Conservation (phyloP, 2,797 vertebrate species). For the Tauraco hartlaubi region DNA sequence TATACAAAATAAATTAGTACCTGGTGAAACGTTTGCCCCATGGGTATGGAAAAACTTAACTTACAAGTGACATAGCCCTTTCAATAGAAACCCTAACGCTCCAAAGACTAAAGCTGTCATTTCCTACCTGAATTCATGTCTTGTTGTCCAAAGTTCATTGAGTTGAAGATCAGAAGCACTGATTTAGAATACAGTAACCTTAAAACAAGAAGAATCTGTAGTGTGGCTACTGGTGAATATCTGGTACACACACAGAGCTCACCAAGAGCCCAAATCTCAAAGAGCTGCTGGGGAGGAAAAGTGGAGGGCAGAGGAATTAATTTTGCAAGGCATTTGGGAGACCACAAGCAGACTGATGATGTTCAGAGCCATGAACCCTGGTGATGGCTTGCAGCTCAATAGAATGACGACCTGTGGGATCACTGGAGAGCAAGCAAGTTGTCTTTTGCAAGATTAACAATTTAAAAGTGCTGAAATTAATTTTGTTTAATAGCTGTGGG, state of each 20-base stretch:
- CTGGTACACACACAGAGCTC: not conserved
- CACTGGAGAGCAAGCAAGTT: slow-evolving; percentile 60
- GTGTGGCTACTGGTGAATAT: not conserved
- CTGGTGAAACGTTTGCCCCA: not conserved
- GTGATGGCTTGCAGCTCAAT: slow-evolving; percentile 26
- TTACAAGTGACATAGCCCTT: not conserved
- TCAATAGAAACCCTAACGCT: not conserved
- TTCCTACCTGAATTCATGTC: slow-evolving; percentile 18
- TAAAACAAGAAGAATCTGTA: not conserved
- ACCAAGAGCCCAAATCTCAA: not conserved
- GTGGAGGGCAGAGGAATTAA: slow-evolving; percentile 23
- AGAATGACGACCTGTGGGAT: slow-evolving; percentile 43
- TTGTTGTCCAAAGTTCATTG: not conserved
- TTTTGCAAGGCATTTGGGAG: slow-evolving; percentile 33
- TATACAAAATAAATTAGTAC: not conserved
- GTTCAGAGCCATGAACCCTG: slow-evolving; percentile 31
- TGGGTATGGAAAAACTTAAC: not conserved
- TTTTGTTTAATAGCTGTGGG: slow-evolving; percentile 70
- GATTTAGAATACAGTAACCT: not conserved
- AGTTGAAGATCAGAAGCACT: not conserved
- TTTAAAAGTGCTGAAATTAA: slow-evolving; percentile 73
- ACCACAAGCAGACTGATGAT: slow-evolving; percentile 18
- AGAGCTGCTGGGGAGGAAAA: not conserved
- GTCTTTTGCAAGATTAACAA: slow-evolving; percentile 71
- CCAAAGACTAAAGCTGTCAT: not conserved